phyloP scores from a whole-genome alignment of 2,113 vertebrate genomes.

The Phyllopteryx taeniolatus region DNA sequence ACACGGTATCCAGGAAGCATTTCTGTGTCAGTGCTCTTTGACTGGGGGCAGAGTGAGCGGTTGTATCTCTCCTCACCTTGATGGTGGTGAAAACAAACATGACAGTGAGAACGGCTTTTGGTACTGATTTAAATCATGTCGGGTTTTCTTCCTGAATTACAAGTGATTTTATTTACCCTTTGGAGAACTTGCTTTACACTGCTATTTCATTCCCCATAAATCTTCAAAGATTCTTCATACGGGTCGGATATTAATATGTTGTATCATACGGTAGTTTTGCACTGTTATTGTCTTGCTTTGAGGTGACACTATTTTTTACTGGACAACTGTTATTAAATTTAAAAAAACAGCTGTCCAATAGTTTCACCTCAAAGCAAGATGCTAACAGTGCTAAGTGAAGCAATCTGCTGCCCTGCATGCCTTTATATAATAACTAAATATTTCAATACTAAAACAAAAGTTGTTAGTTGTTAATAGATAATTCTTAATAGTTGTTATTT shows the following conservation, averaged over 20 bases:
- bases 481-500: not conserved
- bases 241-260: not conserved
- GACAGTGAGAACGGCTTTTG: conserved; percentile 7
- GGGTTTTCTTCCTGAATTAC: not conserved
- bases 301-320: not conserved
- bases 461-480: not conserved
- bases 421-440: not conserved
- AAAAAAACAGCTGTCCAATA: not conserved
- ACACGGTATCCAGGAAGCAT: conserved; percentile 7
- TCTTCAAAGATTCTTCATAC: not conserved
- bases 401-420: not conserved
- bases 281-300: too few relatives aligned
- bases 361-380: not conserved
- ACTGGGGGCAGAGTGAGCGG: not conserved
- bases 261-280: not conserved
- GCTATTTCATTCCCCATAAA: not conserved
- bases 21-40: conserved; percentile 17
- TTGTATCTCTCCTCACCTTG: not conserved
- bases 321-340: not conserved
- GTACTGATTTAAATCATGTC: not conserved
- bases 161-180: too few relatives aligned
- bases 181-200: not conserved
- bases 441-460: not conserved
- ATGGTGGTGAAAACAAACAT: not conserved
- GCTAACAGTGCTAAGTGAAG: not conserved